A percentile compares a stretch with the other conserved stretches of the same genome.
Conservation (phyloP, 2,888 invertebrate genomes). For the Oasisia sp. region DNA sequence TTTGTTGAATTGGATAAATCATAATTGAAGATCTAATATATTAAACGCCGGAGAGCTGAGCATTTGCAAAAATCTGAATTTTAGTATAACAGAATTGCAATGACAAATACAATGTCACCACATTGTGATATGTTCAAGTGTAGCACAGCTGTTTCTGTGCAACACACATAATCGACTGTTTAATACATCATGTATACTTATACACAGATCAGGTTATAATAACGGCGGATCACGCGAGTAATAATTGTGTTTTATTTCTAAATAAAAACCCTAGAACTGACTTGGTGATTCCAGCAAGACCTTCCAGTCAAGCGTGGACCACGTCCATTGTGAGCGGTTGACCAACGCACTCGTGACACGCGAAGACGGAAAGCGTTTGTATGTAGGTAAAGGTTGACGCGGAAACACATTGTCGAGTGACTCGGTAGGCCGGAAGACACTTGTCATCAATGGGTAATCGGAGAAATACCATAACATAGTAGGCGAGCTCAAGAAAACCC, state of each 20-base stretch:
- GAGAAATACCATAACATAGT: background rate
- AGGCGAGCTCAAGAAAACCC: background rate
- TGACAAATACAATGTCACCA: too few species aligned
- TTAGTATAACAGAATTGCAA: too few species aligned
- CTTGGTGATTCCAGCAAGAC: background rate
- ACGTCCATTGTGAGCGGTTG: background rate
- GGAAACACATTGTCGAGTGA: background rate
- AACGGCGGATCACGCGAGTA: background rate
- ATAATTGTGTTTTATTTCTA: background rate
- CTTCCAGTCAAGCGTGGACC: background rate
- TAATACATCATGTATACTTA: too few species aligned
- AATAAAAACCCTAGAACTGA: background rate
- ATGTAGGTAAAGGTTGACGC: background rate
- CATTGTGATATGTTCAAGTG: too few species aligned
- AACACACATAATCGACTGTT: too few species aligned
- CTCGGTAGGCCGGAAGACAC: background rate
- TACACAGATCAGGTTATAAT: too few species aligned
- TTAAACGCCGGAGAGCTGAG: too few species aligned
- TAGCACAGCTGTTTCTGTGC: too few species aligned
- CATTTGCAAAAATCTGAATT: too few species aligned
- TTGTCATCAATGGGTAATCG: background rate
- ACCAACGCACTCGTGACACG: background rate
- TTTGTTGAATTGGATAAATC: too few species aligned
- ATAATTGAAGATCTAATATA: too few species aligned
- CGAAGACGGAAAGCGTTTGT: background rate